A percentile compares a stretch with the other conserved stretches of the same genome.
Conservation (phyloP, 2,888 invertebrate species). For the Synergus gifuensis region DNA sequence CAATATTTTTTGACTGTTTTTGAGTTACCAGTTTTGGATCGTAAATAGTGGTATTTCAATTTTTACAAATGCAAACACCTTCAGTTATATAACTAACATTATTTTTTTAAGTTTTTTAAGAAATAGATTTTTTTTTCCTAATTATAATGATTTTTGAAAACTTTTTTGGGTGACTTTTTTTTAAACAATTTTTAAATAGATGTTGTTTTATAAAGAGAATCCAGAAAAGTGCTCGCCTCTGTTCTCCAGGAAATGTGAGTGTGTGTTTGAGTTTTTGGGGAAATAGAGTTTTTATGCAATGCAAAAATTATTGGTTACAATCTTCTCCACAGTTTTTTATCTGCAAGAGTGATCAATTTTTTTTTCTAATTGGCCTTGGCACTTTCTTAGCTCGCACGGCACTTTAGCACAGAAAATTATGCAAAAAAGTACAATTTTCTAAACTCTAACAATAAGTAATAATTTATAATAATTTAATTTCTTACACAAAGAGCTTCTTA, state of each 20-base stretch:
- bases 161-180: not conserved
- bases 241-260: slow-evolving; percentile 40
- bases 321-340: slow-evolving; percentile 24
- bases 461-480: not conserved
- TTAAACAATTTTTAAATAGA: not conserved
- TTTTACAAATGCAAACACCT: not conserved
- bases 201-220: slow-evolving; percentile 23
- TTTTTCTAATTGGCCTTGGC: slow-evolving; percentile 10
- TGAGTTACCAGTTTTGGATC: not conserved
- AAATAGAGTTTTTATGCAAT: slow-evolving; percentile 34
- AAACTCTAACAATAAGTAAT: not conserved
- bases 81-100: not conserved
- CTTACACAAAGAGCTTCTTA: not conserved
- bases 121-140: not conserved
- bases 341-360: slow-evolving; percentile 14
- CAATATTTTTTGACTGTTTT: not conserved
- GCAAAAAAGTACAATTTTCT: not conserved
- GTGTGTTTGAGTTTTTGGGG: slow-evolving; percentile 40
- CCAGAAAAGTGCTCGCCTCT: slow-evolving; percentile 27
- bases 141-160: not conserved
- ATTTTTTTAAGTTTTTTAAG: too few species aligned
- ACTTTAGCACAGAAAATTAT: not conserved
- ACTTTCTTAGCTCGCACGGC: slow-evolving; percentile 39
- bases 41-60: not conserved
- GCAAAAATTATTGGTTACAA: slow-evolving; percentile 11